Percentiles rank a stretch among this genome's conserved stretches.
Conservation (phyloP, 2,113 vertebrate genomes). For the Plecturocebus donacophilus region DNA sequence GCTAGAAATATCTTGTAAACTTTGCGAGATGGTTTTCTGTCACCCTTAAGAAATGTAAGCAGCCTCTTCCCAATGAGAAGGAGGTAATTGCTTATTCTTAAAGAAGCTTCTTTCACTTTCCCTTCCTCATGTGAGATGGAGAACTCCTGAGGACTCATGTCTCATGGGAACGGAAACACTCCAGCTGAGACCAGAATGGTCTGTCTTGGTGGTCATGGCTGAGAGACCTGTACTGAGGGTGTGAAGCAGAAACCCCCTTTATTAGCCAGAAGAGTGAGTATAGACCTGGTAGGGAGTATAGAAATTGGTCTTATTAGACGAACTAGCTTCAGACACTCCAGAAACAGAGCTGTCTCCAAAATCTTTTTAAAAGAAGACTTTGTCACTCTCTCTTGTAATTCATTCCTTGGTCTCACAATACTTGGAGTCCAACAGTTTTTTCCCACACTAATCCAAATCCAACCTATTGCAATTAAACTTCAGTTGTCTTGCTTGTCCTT, state of each 20-base stretch:
- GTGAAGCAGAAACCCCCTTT: neutral
- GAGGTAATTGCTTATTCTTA: neutral
- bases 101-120: neutral
- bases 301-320: neutral
- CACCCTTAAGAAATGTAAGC: neutral
- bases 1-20: neutral
- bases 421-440: neutral
- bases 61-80: neutral
- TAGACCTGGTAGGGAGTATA: neutral
- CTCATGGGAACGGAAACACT: neutral
- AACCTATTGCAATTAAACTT: neutral
- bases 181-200: neutral
- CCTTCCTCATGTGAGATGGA: neutral
- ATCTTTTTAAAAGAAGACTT: neutral
- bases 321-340: neutral
- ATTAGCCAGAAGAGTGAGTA: neutral
- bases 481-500: conserved; percentile 9
- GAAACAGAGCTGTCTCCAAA: neutral
- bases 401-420: neutral
- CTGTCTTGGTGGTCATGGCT: neutral
- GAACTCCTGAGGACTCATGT: neutral
- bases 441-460: neutral
- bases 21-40: neutral
- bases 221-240: neutral
- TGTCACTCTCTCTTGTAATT: neutral